Percentiles rank a stretch among this genome's conserved stretches.
Conservation (phyloP, 1,140 invertebrate species). For the Diuraphis noxia region DNA sequence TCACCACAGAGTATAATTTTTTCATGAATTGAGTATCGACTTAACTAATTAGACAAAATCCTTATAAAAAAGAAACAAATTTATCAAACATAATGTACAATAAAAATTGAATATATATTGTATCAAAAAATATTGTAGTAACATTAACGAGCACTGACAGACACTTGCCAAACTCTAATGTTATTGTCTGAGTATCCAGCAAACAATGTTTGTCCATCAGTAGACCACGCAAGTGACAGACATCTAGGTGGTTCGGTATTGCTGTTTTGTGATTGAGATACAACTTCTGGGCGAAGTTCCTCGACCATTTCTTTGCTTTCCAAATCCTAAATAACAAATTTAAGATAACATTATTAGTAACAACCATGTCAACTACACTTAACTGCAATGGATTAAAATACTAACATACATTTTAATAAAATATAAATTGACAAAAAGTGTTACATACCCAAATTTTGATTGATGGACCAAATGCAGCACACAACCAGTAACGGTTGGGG, state of each 20-base stretch:
- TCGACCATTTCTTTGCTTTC: conserved; percentile 99
- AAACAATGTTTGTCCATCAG: conserved; percentile 97
- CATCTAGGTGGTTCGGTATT: conserved; percentile 94
- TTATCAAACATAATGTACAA: conserved; percentile 31
- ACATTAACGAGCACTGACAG: conserved; percentile 72
- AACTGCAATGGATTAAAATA: background rate
- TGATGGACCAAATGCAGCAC: conserved; percentile 97
- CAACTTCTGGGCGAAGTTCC: conserved; percentile 93
- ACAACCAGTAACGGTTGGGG: conserved; percentile 99
- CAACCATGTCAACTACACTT: conserved; percentile 60
- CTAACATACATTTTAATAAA: background rate
- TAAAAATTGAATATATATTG: conserved; percentile 33
- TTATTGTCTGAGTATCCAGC: conserved; percentile 98
- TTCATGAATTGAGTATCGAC: background rate
- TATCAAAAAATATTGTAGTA: background rate
- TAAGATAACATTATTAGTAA: conserved; percentile 41
- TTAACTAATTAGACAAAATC: background rate
- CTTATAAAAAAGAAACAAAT: background rate
- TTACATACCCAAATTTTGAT: conserved; percentile 94
- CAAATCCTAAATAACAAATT: conserved; percentile 73
- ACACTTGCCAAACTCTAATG: conserved; percentile 98
- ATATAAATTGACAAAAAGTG: conserved; percentile 62
- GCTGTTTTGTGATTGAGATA: conserved; percentile 66
- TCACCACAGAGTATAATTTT: rapidly evolving
- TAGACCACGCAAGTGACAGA: conserved; percentile 97